phyloP scores from a whole-genome alignment of 2,888 invertebrate genomes.

The Apotomis betuletana region DNA sequence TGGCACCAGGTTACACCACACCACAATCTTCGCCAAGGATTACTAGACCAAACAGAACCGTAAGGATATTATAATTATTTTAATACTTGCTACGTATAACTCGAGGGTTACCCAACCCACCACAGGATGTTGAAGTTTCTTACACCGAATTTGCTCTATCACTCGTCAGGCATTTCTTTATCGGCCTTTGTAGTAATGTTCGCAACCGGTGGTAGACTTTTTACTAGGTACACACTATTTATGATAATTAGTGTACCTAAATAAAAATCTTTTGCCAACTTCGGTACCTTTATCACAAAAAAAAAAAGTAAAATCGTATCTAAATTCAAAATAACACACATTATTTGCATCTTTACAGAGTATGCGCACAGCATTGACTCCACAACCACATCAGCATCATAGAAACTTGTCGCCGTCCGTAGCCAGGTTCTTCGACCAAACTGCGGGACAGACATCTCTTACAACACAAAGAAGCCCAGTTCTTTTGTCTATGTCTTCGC shows the following conservation, averaged over 20 bases:
- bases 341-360: slow-evolving; percentile 51
- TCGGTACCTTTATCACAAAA: too few relatives aligned
- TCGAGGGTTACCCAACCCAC: neutral
- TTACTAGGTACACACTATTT: too few relatives aligned
- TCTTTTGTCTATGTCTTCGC: slow-evolving; percentile 47
- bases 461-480: slow-evolving; percentile 60
- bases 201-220: too few relatives aligned
- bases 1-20: slow-evolving; percentile 50
- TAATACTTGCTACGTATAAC: neutral
- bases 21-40: slow-evolving; percentile 53
- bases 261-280: too few relatives aligned
- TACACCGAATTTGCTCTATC: too few relatives aligned
- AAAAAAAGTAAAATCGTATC: too few relatives aligned
- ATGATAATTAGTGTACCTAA: too few relatives aligned
- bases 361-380: slow-evolving; percentile 48
- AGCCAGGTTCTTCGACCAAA: slow-evolving; percentile 73
- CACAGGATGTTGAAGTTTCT: too few relatives aligned
- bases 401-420: slow-evolving; percentile 76
- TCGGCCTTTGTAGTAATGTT: too few relatives aligned
- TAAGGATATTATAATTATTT: slow-evolving; percentile 43
- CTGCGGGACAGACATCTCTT: slow-evolving; percentile 63
- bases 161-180: too few relatives aligned
- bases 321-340: too few relatives aligned
- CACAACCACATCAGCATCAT: slow-evolving; percentile 50
- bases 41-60: slow-evolving; percentile 54